Base-by-base conservation (phyloP, 2,113 vertebrate genomes). In the Myanophis thanlyinensis region DNA sequence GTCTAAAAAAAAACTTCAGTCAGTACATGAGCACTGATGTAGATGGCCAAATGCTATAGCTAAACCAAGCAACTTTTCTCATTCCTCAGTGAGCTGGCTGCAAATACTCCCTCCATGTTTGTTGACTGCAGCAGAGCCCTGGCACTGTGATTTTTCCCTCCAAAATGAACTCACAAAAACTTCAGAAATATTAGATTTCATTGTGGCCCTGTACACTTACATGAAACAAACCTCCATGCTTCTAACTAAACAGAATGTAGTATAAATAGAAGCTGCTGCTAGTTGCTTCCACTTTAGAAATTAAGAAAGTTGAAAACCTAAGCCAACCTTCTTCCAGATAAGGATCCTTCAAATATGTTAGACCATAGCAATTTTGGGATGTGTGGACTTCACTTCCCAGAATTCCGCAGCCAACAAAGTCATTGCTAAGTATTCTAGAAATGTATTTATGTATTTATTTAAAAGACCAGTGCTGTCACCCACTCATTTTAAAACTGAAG, bases 91-190 rank as follows among this genome's bases (percentile, higher is more conserved):
- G 5, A 73, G n/a, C 5, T 18, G n/a, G 13, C 13, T 67, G 59
- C 11, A 27, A 59, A 27, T 59, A 59, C 9, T 27, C 27, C 56
- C 59, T 67, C 59, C 59, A 91, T 93, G 92, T 92, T 93, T 92
- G 30, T 59, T 48, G 44, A 93, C 95, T 96, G 93, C 94, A 95
- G 88, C 92, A 94, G 95, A 96, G 89, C 94, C 48, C 90, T 93
- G 84, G 56, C 94, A 93, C 91, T 96, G 93, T 95, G 95, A 96
- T 95, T 95, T 92, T 56, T 93, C 95, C 93, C 95, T 96, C 4
- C 11, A 1, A 67, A 67, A 67, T n/a, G 11, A n/a, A 95, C 87
- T 95, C 12, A 49, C 5, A 10, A 48, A 49, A 85, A 59, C 73
- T 54, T 94, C 13, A 94, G 94, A 67, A 94, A 94, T 93, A 93